A percentile compares a stretch with the other conserved stretches of the same genome.
These are phyloP conservation scores for Aegithalos caudatus DNA, from an alignment of 2,113 vertebrate genomes.

Conservation along the genomic window DNA sequence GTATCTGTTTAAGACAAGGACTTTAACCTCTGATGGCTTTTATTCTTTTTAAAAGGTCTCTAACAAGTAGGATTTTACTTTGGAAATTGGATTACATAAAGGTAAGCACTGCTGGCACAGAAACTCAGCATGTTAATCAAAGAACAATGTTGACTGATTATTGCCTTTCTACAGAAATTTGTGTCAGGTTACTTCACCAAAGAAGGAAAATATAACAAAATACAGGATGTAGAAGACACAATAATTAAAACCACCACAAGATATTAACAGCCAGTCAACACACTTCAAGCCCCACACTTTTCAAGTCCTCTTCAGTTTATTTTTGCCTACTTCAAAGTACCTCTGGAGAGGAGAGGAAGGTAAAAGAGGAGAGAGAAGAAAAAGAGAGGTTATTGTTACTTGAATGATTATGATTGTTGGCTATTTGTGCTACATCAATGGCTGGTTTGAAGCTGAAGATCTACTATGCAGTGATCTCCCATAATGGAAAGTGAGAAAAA, in stretches of 20 bases:
- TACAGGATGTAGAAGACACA: neutral
- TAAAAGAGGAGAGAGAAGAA: neutral
- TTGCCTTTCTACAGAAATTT: neutral
- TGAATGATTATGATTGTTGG: neutral
- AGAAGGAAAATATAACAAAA: neutral
- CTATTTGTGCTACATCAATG: neutral
- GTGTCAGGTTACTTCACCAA: neutral
- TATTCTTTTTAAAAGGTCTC: neutral
- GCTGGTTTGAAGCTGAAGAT: neutral
- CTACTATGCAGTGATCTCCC: neutral
- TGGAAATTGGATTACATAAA: neutral
- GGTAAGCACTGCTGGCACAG: neutral
- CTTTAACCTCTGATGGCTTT: neutral
- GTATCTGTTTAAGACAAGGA: neutral
- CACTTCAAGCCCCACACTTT: neutral
- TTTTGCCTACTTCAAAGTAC: neutral
- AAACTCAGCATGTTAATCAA: neutral
- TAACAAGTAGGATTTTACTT: neutral
- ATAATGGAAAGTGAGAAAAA: neutral
- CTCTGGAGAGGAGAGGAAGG: neutral
- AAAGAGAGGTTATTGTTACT: neutral
- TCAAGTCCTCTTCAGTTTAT: neutral
- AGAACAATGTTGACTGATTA: neutral
- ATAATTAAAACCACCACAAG: neutral
- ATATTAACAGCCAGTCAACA: neutral